Base-by-base conservation (phyloP, 2,888 invertebrate genomes). In the Platynereis dumerilii region DNA sequence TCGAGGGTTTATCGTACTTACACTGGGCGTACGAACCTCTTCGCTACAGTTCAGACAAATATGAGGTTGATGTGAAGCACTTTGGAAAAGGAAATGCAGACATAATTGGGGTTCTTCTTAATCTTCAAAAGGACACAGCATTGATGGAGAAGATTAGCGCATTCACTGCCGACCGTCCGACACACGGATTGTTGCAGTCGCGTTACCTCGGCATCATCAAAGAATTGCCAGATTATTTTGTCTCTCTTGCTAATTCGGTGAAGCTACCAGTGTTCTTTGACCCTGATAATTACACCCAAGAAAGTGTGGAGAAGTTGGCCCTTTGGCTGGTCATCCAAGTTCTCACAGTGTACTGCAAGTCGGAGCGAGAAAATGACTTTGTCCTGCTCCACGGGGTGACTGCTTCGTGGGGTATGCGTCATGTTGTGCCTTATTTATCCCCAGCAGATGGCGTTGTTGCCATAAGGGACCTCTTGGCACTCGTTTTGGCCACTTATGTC, bases 1-100 rank as follows among this genome's bases (percentile, higher is more conserved):
- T 28, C 20, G 60, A 60, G 29, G 60, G 52, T 17, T 24, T 60
- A 7, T 45, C 60, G 29, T 60, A 60, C 52, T 29, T 60, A 12
- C 59, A 59, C 20, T 27, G 20, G 26, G n/a, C 44, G 2, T 59
- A 60, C 28, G 20, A 29, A 1, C 52, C 60, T 17, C 5, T 55
- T 22, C 20, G 17, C 7, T 48, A 20, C 17, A n/a, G 17, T 22
- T 5, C 10, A 7, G n/a, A 22, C 7, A 48, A 48, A 48, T 3
- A n/a, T 20, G 48, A 48, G 10, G 17, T 20, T 48, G n/a, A 48
- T n/a, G 7, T 48, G n/a, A 48, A 48, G n/a, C 22, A 20, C 20
- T 48, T 48, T 48, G 48, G 48, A 5, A 48, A 48, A 48, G 48
- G 48, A 20, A 22, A 5, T 12, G 22, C 48, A 5, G n/a, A 48